Percentiles rank a stretch among this genome's conserved stretches.
These are phyloP conservation scores for Cochlearius cochlearius DNA, from an alignment of 2,113 vertebrate genomes.

Conservation along the genomic window DNA sequence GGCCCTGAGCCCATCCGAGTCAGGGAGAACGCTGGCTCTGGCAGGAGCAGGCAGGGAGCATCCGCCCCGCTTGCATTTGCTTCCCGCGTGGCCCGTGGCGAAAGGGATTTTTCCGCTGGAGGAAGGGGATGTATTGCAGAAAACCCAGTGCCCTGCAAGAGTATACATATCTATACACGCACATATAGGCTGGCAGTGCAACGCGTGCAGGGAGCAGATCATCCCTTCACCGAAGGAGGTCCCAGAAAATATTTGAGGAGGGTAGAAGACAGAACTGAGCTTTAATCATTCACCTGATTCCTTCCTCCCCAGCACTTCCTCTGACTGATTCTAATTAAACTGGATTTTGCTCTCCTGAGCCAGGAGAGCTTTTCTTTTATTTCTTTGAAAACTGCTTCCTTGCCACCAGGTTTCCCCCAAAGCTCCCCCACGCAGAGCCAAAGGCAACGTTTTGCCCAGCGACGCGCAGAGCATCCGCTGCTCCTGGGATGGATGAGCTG, in stretches of 20 bases:
- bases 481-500: not conserved
- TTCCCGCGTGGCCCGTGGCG: fast-evolving
- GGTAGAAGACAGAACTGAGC: not conserved
- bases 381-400: not conserved
- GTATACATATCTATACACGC: fast-evolving
- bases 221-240: not conserved
- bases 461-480: not conserved
- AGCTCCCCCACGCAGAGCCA: not conserved
- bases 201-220: not conserved
- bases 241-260: not conserved
- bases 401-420: not conserved
- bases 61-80: not conserved
- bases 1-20: not conserved
- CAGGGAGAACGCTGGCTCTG: not conserved
- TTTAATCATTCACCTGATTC: not conserved
- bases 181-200: not conserved
- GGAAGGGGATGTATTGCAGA: not conserved
- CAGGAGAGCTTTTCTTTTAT: not conserved
- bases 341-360: not conserved
- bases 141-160: not conserved
- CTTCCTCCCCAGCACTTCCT: not conserved
- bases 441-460: not conserved
- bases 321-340: not conserved
- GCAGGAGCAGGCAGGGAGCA: not conserved
- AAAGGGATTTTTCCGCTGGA: fast-evolving